Evolutionary conservation across 2,113 vertebrate genomes (phyloP).

Genomic region (Nycticorax nycticorax): DNA sequence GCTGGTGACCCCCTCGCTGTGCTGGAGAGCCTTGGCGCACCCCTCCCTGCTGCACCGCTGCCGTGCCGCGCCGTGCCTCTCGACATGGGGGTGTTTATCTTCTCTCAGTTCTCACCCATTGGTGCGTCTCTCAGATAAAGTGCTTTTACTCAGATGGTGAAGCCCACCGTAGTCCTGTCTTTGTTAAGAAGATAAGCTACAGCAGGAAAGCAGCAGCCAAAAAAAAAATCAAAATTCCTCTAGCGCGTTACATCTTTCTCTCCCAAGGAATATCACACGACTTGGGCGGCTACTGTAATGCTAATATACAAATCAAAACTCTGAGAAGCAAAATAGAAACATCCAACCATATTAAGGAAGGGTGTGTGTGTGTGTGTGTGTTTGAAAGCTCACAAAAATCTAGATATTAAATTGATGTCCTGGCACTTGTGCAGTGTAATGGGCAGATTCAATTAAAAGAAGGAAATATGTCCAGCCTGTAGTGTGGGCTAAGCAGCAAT

Average conservation of each 20-base stretch:
- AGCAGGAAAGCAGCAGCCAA: neutral
- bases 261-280: conserved; percentile 52
- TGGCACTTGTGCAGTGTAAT: conserved; percentile 21
- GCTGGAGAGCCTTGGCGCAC: neutral
- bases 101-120: neutral
- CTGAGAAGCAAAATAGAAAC: conserved; percentile 47
- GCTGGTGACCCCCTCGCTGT: neutral
- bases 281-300: conserved; percentile 32
- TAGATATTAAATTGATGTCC: conserved; percentile 41
- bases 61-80: neutral
- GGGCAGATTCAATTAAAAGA: conserved; percentile 45
- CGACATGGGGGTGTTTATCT: conserved; percentile 61
- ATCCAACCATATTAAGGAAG: conserved; percentile 29
- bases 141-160: conserved; percentile 41
- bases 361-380: neutral
- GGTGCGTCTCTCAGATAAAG: conserved; percentile 36
- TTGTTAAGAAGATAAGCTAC: conserved; percentile 62
- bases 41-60: neutral
- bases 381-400: conserved; percentile 30
- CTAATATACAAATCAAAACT: conserved; percentile 61
- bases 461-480: conserved; percentile 30
- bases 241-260: neutral
- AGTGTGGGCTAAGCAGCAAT: conserved; percentile 50
- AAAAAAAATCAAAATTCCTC: neutral
- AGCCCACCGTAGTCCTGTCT: conserved; percentile 26